A percentile compares a stretch with the other conserved stretches of the same genome.
phyloP scores from a whole-genome alignment of 2,888 invertebrate species.

The Volucella inflata region DNA sequence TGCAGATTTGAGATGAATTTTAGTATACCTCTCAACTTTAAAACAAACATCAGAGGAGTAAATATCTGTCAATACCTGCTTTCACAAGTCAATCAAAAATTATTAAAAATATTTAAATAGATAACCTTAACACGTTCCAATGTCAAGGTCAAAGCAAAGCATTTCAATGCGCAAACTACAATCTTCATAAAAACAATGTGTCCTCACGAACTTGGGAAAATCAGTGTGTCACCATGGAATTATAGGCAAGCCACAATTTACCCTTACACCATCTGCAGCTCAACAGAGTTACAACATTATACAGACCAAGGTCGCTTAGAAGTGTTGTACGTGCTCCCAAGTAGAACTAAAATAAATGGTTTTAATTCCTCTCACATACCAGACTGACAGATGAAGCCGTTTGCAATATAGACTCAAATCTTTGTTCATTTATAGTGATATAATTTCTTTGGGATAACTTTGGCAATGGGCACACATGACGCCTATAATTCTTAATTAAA shows the following conservation, averaged over 20 bases:
- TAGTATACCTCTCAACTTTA: too few species aligned
- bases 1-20: too few species aligned
- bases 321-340: constrained; percentile 43
- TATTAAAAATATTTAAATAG: too few species aligned
- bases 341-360: constrained; percentile 52
- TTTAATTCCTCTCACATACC: constrained; percentile 31
- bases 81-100: too few species aligned
- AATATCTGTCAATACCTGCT: too few species aligned
- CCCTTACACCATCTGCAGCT: constrained; percentile 27
- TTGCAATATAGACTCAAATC: constrained; percentile 31
- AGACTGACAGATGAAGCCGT: not conserved
- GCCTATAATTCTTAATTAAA: constrained; percentile 65
- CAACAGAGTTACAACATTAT: constrained; percentile 45
- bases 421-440: constrained; percentile 70
- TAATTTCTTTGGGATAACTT: constrained; percentile 54
- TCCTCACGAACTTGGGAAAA: too few species aligned
- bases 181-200: too few species aligned
- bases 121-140: too few species aligned
- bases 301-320: constrained; percentile 36
- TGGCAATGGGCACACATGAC: constrained; percentile 39
- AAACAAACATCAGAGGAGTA: too few species aligned
- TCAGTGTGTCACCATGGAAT: too few species aligned
- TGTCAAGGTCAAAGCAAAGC: too few species aligned
- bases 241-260: not conserved
- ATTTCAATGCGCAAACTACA: too few species aligned